Percentiles rank a stretch among this genome's conserved stretches.
Conservation (phyloP, 2,113 vertebrate genomes). For the Donacobius atricapilla region DNA sequence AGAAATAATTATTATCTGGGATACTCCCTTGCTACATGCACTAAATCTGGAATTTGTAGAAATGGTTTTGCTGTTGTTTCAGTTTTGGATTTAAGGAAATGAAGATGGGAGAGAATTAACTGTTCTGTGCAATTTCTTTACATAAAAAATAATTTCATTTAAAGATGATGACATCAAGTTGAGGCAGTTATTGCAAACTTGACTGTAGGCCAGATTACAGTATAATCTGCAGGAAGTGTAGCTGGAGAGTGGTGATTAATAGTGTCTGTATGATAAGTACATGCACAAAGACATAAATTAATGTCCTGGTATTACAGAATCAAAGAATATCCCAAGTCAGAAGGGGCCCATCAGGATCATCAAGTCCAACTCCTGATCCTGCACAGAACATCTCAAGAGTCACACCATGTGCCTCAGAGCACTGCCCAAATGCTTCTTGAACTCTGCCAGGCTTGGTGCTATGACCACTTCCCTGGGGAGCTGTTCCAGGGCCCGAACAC, state of each 20-base stretch:
- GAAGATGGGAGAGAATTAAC: not conserved
- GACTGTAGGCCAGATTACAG: not conserved
- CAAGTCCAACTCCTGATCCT: accelerated
- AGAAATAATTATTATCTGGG: not conserved
- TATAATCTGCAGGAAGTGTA: not conserved
- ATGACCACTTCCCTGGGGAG: not conserved
- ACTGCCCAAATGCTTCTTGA: not conserved
- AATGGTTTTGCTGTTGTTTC: not conserved
- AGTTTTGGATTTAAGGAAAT: not conserved
- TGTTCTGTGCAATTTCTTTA: not conserved
- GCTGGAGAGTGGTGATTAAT: not conserved
- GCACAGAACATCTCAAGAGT: not conserved
- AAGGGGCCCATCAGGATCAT: not conserved
- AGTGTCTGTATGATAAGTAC: not conserved
- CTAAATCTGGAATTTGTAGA: not conserved
- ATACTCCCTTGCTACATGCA: not conserved
- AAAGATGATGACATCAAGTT: not conserved
- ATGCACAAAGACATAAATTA: not conserved
- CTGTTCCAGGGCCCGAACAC: not conserved
- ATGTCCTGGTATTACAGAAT: not conserved
- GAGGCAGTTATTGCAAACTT: not conserved
- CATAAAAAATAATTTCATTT: not conserved
- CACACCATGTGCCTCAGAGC: not conserved
- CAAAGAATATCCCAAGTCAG: not conserved
- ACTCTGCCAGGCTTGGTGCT: not conserved